These are phyloP conservation scores for Hermetia illucens DNA, from an alignment of 1,140 invertebrate genomes.

Conservation along the genomic window DNA sequence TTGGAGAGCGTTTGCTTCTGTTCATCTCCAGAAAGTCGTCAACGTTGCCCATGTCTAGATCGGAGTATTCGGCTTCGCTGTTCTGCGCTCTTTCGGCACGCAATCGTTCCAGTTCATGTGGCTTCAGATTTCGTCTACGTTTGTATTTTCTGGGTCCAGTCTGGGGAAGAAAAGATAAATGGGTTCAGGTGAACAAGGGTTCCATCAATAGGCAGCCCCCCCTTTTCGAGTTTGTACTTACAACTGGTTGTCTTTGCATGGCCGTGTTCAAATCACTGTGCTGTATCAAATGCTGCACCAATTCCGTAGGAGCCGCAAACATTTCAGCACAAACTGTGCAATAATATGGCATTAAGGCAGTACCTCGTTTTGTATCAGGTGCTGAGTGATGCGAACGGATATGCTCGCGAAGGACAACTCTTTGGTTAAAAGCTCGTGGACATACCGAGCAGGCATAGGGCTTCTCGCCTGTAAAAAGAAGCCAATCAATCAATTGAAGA, in stretches of 20 bases:
- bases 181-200: no score
- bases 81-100: constrained; percentile 18
- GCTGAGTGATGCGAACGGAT: constrained; percentile 70
- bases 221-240: no score
- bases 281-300: constrained; percentile 64
- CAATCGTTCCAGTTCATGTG: constrained; percentile 39
- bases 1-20: constrained; percentile 15
- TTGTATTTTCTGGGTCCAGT: constrained; percentile 65
- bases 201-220: no score
- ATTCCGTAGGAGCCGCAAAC: constrained; percentile 50
- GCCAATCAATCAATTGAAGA: no score
- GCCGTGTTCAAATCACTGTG: constrained; percentile 73
- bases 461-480: constrained; percentile 52
- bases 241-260: constrained; percentile 56
- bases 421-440: constrained; percentile 69
- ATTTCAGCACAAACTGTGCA: constrained; percentile 61
- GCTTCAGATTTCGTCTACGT: constrained; percentile 54
- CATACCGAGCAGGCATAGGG: constrained; percentile 93
- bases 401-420: constrained; percentile 66
- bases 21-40: constrained; percentile 32
- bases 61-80: constrained; percentile 23
- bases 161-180: constrained; percentile 17
- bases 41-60: constrained; percentile 24
- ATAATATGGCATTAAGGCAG: constrained; percentile 42
- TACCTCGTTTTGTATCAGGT: constrained; percentile 43